A percentile compares a stretch with the other conserved stretches of the same genome.
phyloP scores from a whole-genome alignment of 2,797 vertebrate genomes.

The Sebastes kiyomatsui region DNA sequence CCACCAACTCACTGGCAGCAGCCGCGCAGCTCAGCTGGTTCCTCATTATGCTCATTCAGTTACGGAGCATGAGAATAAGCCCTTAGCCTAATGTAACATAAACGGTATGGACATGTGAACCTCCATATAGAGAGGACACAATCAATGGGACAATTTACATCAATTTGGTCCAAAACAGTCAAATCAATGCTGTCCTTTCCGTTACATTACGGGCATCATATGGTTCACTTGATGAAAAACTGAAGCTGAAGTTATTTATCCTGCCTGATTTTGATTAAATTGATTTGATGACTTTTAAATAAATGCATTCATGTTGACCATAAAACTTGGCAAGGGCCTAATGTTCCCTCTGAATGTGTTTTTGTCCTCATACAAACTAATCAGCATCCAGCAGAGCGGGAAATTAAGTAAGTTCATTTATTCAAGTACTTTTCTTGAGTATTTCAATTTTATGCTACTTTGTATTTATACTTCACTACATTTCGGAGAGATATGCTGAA shows the following conservation, averaged over 20 bases:
- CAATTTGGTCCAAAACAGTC: neutral
- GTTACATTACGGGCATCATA: neutral
- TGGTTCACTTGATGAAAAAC: neutral
- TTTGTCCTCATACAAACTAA: neutral
- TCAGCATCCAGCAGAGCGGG: neutral
- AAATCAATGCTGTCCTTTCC: neutral
- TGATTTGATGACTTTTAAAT: neutral
- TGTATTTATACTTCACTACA: neutral
- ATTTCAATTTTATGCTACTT: neutral
- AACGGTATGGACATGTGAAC: neutral
- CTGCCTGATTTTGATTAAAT: neutral
- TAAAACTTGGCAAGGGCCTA: neutral
- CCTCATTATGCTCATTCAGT: conserved; percentile 35
- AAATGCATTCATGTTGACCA: neutral
- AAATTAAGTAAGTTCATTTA: neutral
- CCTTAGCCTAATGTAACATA: conserved; percentile 11
- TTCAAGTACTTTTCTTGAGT: neutral
- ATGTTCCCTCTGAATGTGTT: neutral
- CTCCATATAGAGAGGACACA: neutral
- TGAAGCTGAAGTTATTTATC: neutral
- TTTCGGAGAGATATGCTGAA: too few relatives aligned
- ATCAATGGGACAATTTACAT: conserved; percentile 15
- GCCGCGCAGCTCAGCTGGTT: conserved; percentile 46
- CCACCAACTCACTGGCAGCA: conserved; percentile 59
- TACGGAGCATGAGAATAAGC: conserved; percentile 27